These are phyloP conservation scores for Cathartes aura DNA, from an alignment of 2,113 vertebrate species.

Conservation along the genomic window DNA sequence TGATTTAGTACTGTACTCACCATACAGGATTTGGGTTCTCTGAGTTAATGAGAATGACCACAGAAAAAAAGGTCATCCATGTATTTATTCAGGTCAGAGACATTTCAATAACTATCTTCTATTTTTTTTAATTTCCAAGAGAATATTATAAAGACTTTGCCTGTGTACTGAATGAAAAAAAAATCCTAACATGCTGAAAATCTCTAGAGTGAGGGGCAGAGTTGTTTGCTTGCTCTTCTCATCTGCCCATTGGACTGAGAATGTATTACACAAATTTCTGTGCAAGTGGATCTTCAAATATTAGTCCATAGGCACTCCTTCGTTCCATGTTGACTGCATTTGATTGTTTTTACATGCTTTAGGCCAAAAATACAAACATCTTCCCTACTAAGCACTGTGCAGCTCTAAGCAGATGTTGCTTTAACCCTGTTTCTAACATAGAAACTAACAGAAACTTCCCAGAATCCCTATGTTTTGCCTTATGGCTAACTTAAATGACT, in stretches of 20 bases:
- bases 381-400: neutral
- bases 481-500: neutral
- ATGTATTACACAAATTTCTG: neutral
- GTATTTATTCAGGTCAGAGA: neutral
- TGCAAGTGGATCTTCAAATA: neutral
- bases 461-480: neutral
- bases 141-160: neutral
- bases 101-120: neutral
- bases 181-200: neutral
- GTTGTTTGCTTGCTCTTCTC: neutral
- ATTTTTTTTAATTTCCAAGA: neutral
- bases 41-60: neutral
- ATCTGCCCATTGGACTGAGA: neutral
- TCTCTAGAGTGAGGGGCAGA: neutral
- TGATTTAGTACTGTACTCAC: neutral
- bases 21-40: neutral
- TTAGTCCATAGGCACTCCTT: neutral
- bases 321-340: neutral
- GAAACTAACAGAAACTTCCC: neutral
- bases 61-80: neutral
- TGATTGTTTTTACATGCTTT: neutral
- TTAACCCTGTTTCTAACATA: neutral
- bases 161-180: neutral
- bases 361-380: neutral
- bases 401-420: neutral